Conservation (phyloP, 2,888 invertebrate genomes). For the Cephus nigrinus region DNA sequence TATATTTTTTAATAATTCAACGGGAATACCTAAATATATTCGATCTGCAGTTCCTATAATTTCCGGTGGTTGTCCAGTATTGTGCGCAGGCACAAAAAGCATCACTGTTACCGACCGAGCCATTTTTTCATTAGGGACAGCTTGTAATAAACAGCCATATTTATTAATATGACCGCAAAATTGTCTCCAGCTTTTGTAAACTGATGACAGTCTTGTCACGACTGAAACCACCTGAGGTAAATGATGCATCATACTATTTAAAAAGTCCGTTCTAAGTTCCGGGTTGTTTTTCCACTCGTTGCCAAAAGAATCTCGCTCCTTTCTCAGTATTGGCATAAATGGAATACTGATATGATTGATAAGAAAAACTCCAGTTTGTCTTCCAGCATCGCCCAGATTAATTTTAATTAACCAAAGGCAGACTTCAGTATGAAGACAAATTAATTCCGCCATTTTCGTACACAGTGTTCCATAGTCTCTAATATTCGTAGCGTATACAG, state of each 20-base stretch:
- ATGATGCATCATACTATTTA: slow-evolving; percentile 25
- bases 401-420: slow-evolving; percentile 39
- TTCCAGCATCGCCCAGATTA: slow-evolving; percentile 27
- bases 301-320: slow-evolving; percentile 27
- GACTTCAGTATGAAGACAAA: slow-evolving; percentile 35
- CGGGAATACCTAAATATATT: slow-evolving; percentile 29
- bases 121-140: slow-evolving; percentile 28
- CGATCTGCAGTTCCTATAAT: slow-evolving; percentile 43
- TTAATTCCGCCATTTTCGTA: slow-evolving; percentile 32
- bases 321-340: slow-evolving; percentile 43
- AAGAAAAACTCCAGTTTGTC: slow-evolving; percentile 35
- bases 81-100: slow-evolving; percentile 32
- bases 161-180: slow-evolving; percentile 36
- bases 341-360: slow-evolving; percentile 48
- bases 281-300: slow-evolving; percentile 27
- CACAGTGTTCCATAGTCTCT: slow-evolving; percentile 37
- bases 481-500: slow-evolving; percentile 21
- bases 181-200: slow-evolving; percentile 34
- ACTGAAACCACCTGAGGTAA: slow-evolving; percentile 31
- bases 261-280: slow-evolving; percentile 20
- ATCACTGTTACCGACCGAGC: slow-evolving; percentile 23
- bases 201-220: slow-evolving; percentile 26
- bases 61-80: slow-evolving; percentile 16
- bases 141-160: slow-evolving; percentile 42
- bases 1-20: neutral